A percentile compares a stretch with the other conserved stretches of the same genome.
Conservation (phyloP, 92 coral and sea anemone species). For the Diadumene lineata region DNA sequence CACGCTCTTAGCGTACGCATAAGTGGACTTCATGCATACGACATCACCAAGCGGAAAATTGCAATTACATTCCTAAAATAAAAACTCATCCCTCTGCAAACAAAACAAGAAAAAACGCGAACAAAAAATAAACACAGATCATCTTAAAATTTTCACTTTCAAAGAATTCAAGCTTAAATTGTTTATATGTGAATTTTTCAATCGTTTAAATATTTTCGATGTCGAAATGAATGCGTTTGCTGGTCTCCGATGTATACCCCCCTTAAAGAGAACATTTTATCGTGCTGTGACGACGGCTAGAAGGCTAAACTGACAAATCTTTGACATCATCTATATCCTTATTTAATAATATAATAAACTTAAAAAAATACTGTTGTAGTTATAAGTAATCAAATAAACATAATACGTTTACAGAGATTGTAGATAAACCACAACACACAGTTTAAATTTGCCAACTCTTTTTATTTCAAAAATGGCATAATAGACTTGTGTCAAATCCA, state of each 20-base stretch:
- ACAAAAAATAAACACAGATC: background rate
- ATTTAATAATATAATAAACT: too few species aligned
- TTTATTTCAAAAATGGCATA: background rate
- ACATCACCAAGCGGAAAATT: conserved; percentile 9
- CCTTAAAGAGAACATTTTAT: background rate
- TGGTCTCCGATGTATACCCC: background rate
- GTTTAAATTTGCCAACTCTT: background rate
- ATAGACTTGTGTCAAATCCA: conserved; percentile 3
- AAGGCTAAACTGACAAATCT: background rate
- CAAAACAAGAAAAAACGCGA: background rate
- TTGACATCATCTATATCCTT: too few species aligned
- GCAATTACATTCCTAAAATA: conserved; percentile 1
- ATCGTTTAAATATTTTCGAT: background rate
- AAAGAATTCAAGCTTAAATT: background rate
- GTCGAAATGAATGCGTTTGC: background rate
- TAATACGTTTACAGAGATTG: background rate
- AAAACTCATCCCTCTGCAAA: background rate
- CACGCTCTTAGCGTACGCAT: conserved; percentile 13
- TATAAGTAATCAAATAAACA: background rate
- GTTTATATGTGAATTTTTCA: background rate
- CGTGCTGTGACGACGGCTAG: background rate
- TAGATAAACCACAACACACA: background rate
- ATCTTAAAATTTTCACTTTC: background rate
- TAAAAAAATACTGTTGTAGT: background rate
- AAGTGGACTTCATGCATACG: background rate